phyloP scores from a whole-genome alignment of 1,140 invertebrate genomes.

The Elymnias hypermnestra region DNA sequence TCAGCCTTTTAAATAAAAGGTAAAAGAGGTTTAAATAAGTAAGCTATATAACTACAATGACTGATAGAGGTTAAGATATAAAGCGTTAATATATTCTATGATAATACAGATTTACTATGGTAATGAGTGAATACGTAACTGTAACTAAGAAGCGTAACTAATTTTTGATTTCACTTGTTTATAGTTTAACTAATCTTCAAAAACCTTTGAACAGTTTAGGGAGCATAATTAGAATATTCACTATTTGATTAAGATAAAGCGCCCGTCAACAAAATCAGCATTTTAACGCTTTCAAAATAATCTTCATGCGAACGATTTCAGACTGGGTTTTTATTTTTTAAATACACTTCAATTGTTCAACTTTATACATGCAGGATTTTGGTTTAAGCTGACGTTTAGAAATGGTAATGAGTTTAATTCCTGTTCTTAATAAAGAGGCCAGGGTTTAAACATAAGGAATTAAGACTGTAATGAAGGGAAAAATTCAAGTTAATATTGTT shows the following conservation, averaged over 20 bases:
- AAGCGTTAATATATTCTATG: background rate
- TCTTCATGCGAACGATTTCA: conserved; percentile 6
- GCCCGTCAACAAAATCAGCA: background rate
- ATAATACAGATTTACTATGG: background rate
- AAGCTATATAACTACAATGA: background rate
- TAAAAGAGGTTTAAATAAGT: too few relatives aligned
- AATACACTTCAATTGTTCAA: background rate
- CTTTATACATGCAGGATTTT: background rate
- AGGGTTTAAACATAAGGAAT: too few relatives aligned
- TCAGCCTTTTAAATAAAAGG: too few relatives aligned
- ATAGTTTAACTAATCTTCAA: conserved; percentile 3
- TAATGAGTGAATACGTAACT: background rate
- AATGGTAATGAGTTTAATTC: too few relatives aligned
- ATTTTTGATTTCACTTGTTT: background rate
- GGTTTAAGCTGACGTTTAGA: background rate
- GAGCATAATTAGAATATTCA: conserved; percentile 1
- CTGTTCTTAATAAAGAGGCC: too few relatives aligned
- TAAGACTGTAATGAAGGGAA: too few relatives aligned
- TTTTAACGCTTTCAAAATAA: conserved; percentile 2
- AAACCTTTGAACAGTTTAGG: background rate
- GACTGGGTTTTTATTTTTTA: conserved; percentile 1
- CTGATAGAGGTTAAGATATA: background rate
- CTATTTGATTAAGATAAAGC: background rate
- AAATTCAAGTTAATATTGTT: too few relatives aligned
- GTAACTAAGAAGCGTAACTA: background rate